Conservation (phyloP, 2,797 vertebrate species). For the Melanotaenia trifasciata region DNA sequence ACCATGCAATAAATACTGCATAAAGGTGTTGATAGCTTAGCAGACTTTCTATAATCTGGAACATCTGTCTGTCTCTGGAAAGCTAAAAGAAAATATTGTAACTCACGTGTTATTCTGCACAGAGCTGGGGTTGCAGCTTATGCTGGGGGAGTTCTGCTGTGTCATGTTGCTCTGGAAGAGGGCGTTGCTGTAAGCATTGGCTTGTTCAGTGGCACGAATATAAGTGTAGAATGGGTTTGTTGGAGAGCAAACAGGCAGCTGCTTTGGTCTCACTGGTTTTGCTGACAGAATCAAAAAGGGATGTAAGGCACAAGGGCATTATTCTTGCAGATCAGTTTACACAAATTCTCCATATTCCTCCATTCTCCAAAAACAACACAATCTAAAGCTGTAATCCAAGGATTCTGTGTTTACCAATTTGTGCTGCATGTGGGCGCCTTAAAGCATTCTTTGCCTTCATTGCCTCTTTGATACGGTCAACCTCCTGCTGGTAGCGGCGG, state of each 20-base stretch:
- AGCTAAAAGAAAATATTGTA: neutral
- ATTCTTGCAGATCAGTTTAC: neutral
- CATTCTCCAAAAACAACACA: neutral
- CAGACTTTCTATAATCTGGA: neutral
- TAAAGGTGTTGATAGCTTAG: neutral
- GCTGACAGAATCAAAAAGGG: conserved; percentile 76
- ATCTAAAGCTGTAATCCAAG: neutral
- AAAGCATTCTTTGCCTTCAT: conserved; percentile 91
- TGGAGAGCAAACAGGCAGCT: conserved; percentile 90
- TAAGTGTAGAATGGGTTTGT: conserved; percentile 89
- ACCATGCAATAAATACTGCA: neutral
- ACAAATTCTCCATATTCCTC: neutral
- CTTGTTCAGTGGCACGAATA: conserved; percentile 84
- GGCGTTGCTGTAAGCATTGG: conserved; percentile 89
- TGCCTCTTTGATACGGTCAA: conserved; percentile 96
- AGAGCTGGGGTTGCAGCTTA: conserved; percentile 78
- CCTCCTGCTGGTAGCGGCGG: conserved; percentile 96
- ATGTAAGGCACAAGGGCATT: neutral
- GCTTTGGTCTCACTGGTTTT: conserved; percentile 95
- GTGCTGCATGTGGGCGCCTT: conserved; percentile 90
- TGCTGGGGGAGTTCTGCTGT: conserved; percentile 57
- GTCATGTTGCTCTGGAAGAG: conserved; percentile 86
- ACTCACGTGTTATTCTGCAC: conserved; percentile 81
- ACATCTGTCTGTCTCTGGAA: neutral
- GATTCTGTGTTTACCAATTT: conserved; percentile 86